Conservation (phyloP, 2,113 vertebrate species). For the Sitta europaea region DNA sequence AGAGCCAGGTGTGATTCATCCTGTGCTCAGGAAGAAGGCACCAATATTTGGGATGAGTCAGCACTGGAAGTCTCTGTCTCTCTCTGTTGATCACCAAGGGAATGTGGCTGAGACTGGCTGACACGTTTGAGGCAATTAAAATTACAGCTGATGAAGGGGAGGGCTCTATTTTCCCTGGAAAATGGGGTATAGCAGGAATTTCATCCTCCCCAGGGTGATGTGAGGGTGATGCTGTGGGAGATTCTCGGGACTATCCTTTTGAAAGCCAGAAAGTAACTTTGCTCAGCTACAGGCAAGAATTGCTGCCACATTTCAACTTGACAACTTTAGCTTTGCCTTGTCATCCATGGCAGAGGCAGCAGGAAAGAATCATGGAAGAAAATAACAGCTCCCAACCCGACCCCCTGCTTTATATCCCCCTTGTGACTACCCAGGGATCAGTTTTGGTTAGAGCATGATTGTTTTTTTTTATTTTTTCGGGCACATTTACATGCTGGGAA, state of each 20-base stretch:
- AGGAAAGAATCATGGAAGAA: not conserved
- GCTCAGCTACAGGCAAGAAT: not conserved
- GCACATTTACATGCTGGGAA: not conserved
- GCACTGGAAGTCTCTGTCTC: not conserved
- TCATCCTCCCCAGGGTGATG: not conserved
- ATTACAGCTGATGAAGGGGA: not conserved
- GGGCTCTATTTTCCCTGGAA: not conserved
- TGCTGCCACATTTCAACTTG: not conserved
- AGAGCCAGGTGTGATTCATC: slow-evolving; percentile 3
- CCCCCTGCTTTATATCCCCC: not conserved
- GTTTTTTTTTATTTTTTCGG: not conserved
- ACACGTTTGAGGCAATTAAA: not conserved
- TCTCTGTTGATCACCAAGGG: not conserved
- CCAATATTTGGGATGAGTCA: slow-evolving; percentile 12
- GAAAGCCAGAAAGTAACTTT: not conserved
- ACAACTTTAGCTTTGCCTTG: not conserved
- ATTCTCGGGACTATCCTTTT: not conserved
- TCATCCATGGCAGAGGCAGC: not conserved
- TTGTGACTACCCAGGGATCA: not conserved
- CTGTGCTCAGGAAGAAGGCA: not conserved
- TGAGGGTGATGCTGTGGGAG: not conserved
- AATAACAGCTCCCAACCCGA: not conserved
- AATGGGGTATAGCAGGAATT: not conserved
- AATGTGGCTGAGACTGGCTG: not conserved
- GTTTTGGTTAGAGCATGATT: not conserved